Percentiles rank a stretch among this genome's conserved stretches.
Evolutionary conservation across 2,888 invertebrate species (phyloP).

Genomic region (Dolomedes plantarius): DNA sequence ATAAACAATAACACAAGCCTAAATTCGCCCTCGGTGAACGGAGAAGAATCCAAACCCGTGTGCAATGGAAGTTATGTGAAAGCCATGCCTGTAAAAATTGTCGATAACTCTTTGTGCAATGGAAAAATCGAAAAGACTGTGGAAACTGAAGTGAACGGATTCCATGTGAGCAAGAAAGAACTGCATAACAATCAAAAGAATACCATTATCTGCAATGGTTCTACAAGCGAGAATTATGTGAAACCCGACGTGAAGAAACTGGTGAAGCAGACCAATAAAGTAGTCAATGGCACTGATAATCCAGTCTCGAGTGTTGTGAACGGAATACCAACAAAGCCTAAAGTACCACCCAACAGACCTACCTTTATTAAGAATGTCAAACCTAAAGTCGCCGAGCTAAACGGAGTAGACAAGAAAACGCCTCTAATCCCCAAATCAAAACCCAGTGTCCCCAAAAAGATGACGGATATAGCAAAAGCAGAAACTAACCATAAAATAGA

Average conservation of each 20-base stretch:
- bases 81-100: slow-evolving; percentile 41
- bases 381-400: slow-evolving; percentile 17
- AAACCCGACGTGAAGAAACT: not conserved
- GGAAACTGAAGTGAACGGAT: not conserved
- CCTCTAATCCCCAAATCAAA: slow-evolving; percentile 16
- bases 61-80: slow-evolving; percentile 54
- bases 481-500: slow-evolving; percentile 12
- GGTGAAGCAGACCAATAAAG: not conserved
- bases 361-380: slow-evolving; percentile 28
- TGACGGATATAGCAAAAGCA: not conserved
- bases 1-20: not conserved
- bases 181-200: slow-evolving; percentile 29
- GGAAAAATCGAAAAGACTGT: slow-evolving; percentile 27
- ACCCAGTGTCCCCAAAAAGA: slow-evolving; percentile 26
- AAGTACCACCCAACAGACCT: slow-evolving; percentile 57
- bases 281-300: not conserved
- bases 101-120: slow-evolving; percentile 8
- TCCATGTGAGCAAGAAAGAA: slow-evolving; percentile 20
- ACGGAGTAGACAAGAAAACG: not conserved
- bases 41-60: not conserved
- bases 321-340: slow-evolving; percentile 35
- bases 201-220: slow-evolving; percentile 42
- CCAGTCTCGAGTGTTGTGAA: not conserved
- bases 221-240: slow-evolving; percentile 23
- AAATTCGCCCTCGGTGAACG: not conserved